Evolutionary conservation across 2,888 invertebrate species (phyloP).

Genomic region (Spisula subtruncata): DNA sequence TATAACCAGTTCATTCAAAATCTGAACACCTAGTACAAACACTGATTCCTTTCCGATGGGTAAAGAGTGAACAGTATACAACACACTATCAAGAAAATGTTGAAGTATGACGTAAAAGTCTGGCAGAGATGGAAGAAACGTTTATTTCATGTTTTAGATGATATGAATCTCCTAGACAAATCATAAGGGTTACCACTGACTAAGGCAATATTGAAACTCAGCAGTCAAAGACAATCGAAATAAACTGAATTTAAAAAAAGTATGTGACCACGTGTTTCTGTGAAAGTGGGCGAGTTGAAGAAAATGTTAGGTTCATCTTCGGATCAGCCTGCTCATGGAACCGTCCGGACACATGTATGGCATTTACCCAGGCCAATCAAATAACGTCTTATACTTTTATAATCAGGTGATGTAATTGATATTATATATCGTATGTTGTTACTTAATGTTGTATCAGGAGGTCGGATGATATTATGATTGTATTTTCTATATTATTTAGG

Average conservation of each 20-base stretch:
- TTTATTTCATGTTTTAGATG: neutral
- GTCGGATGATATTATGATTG: neutral
- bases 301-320: neutral
- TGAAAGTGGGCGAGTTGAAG: neutral
- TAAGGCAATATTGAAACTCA: conserved; percentile 36
- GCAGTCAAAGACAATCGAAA: conserved; percentile 13
- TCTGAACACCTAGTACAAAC: neutral
- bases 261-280: neutral
- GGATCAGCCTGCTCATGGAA: neutral
- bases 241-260: neutral
- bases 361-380: neutral
- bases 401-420: neutral
- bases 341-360: neutral
- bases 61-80: neutral
- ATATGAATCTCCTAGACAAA: neutral
- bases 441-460: neutral
- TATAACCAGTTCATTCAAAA: conserved; percentile 7
- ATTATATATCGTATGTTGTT: neutral
- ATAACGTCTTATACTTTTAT: neutral
- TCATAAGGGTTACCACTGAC: conserved; percentile 6
- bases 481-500: neutral
- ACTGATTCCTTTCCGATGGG: neutral
- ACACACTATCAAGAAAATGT: neutral
- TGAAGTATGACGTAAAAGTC: neutral
- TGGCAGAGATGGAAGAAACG: neutral